These are phyloP conservation scores for Xestia rhomboidea DNA, from an alignment of 2,888 invertebrate genomes.

Conservation along the genomic window DNA sequence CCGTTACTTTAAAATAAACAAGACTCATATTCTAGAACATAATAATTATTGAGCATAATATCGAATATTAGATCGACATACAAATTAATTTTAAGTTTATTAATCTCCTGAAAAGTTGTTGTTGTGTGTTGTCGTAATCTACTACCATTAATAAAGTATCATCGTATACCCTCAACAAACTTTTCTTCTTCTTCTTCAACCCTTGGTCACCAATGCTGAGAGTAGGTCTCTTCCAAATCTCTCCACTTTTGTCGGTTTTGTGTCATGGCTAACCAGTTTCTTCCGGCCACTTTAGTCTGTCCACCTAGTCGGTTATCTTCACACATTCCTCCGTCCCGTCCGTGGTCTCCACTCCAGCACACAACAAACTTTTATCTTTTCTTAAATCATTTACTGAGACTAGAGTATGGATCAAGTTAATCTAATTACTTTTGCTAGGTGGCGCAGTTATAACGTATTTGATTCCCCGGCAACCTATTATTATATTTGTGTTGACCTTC, in stretches of 20 bases:
- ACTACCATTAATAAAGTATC: neutral
- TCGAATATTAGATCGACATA: neutral
- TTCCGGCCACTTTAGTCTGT: too few relatives aligned
- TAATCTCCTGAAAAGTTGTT: neutral
- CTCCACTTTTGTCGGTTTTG: too few relatives aligned
- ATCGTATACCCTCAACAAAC: too few relatives aligned
- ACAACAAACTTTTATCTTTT: too few relatives aligned
- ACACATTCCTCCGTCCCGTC: too few relatives aligned
- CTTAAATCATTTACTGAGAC: neutral
- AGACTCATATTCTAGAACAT: neutral
- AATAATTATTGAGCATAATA: neutral
- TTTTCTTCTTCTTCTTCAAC: too few relatives aligned
- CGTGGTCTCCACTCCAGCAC: too few relatives aligned
- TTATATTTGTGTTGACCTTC: constrained; percentile 32
- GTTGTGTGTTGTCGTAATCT: neutral
- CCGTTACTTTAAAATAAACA: too few relatives aligned
- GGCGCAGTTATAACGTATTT: neutral
- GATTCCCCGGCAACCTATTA: neutral
- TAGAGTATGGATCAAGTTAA: neutral
- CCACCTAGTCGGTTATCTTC: too few relatives aligned
- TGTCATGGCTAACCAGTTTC: too few relatives aligned
- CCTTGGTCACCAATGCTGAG: too few relatives aligned
- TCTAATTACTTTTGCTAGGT: neutral
- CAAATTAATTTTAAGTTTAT: neutral
- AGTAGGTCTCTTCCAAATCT: too few relatives aligned